A percentile compares a stretch with the other conserved stretches of the same genome.
phyloP scores from a whole-genome alignment of 2,797 vertebrate genomes.

The Hemibagrus guttatus region DNA sequence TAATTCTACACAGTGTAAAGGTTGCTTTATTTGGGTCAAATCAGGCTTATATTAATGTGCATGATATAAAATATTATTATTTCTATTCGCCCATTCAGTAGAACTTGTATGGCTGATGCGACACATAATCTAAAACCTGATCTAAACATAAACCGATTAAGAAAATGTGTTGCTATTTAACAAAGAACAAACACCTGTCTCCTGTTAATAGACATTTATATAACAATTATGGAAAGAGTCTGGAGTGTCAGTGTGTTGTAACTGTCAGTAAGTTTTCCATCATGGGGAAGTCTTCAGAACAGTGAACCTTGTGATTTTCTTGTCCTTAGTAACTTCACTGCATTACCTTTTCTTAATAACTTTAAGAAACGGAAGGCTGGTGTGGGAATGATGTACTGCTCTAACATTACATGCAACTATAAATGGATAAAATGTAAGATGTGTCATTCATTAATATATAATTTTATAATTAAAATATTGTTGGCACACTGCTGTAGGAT shows the following conservation, averaged over 20 bases:
- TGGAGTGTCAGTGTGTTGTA: neutral
- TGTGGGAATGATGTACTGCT: too few species aligned
- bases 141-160: neutral
- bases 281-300: neutral
- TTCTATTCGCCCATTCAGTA: neutral
- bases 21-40: neutral
- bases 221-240: neutral
- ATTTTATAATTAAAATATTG: neutral
- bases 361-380: neutral
- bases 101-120: neutral
- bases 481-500: neutral
- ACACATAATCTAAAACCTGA: neutral
- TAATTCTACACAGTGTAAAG: slow-evolving; percentile 3
- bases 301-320: neutral
- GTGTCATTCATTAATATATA: neutral
- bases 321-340: neutral
- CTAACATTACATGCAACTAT: neutral
- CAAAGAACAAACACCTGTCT: neutral
- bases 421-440: neutral
- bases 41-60: too few species aligned
- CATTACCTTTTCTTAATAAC: neutral
- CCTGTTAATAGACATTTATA: neutral
- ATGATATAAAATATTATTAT: neutral
- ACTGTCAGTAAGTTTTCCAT: neutral
- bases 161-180: neutral